Evolutionary conservation across 2,113 vertebrate species (phyloP).

Genomic region (Lichenostomus cassidix): DNA sequence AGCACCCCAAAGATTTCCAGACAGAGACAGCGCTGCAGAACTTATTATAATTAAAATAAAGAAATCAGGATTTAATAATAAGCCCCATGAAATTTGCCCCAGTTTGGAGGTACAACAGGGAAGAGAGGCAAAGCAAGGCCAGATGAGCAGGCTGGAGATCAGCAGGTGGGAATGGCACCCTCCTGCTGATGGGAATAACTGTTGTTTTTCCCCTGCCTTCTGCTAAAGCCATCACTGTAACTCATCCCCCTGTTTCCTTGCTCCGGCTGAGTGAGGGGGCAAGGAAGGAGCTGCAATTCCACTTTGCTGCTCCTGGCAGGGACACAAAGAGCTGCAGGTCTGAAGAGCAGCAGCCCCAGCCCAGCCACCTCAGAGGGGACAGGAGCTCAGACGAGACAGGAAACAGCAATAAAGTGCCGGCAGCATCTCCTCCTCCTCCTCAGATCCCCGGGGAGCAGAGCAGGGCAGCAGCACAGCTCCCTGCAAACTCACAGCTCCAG

Average conservation of each 20-base stretch:
- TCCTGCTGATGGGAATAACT: background rate
- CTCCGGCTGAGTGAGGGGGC: background rate
- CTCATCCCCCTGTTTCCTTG: background rate
- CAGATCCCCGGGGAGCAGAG: background rate
- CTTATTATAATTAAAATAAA: no score
- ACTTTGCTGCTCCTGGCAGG: constrained; percentile 42
- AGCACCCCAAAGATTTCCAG: background rate
- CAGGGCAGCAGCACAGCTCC: background rate
- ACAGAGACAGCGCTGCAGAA: rapidly evolving
- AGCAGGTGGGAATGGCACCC: background rate
- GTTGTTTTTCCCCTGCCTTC: background rate
- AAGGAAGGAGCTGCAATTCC: constrained; percentile 36
- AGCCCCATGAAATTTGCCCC: background rate
- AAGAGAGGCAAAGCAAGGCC: background rate
- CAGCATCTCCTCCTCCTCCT: background rate
- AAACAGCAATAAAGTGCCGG: background rate
- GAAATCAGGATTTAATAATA: background rate
- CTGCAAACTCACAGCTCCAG: background rate
- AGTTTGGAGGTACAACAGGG: rapidly evolving
- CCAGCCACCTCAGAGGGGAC: background rate
- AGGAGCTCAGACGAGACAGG: constrained; percentile 53
- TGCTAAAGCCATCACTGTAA: constrained; percentile 38
- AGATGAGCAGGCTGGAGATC: background rate
- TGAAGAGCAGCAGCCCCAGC: background rate
- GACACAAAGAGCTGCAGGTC: constrained; percentile 10